Base-by-base conservation (phyloP, 2,113 vertebrate species). In the Aspiorhynchus laticeps region DNA sequence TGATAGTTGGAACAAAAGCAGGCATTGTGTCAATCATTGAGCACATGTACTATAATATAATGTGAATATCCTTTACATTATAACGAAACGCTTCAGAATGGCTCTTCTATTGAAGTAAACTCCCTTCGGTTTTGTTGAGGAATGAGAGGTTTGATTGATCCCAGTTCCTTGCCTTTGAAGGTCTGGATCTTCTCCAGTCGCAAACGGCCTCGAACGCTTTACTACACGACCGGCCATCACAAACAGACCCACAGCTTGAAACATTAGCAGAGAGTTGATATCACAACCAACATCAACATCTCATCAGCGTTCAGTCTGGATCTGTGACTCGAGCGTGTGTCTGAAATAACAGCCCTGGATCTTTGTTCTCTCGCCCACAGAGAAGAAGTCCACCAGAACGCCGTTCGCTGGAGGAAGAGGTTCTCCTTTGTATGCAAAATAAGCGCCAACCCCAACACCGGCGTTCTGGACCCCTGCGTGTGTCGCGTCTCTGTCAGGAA, bases 341-440 rank as follows among this genome's bases (percentile, higher is more conserved):
- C 26, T 61, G 41, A 80, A 46, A 73, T 69, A 48, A 78, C 65
- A 31, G 7, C 33, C 10, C 67, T 21, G 17, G 17, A 31, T 65
- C 46, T 76, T 26, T 65, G 28, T 61, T 71, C 28, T 26, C 26
- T 80, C 63, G 2, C 63, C 69, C 56, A 0, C 84, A 99, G 97
- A 89, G 96, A 98, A 93, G 97, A 98, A 91, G 97, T 99, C 41
- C 97, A 95, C 76, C 96, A 98, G 90, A 98, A 99, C 94, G 97
- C 97, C 0, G 98, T 99, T 14, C 96, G 96, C 77, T 99, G 98
- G 98, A 96, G 93, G 88, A 98, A 97, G 94, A 97, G 95, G 91
- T 99, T 99, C 89, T 96, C 93, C 46, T 99, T 99, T 24, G 94
- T 98, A 88, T 99, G 97, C 71, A 99, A 99, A 86, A 98, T 99